Evolutionary conservation across 1,140 invertebrate species (phyloP).

Genomic region (Colletes latitarsis): DNA sequence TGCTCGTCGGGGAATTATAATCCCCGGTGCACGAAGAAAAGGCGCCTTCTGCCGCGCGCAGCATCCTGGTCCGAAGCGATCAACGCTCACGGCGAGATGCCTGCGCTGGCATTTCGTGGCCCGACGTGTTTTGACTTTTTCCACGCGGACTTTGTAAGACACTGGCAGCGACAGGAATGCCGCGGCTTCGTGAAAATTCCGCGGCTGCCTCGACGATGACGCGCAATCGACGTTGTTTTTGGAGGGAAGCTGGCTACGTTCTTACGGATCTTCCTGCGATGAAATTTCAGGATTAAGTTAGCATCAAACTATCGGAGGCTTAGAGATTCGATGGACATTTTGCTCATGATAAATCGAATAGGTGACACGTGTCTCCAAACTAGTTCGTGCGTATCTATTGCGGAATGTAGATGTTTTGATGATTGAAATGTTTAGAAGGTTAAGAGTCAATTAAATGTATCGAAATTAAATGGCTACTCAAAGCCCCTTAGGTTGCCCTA

Average conservation of each 20-base stretch:
- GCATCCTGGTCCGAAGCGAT: background rate
- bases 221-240: constrained; percentile 35
- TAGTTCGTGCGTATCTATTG: too few relatives aligned
- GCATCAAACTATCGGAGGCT: too few relatives aligned
- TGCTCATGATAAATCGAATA: too few relatives aligned
- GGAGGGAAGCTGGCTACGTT: background rate
- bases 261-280: background rate
- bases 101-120: constrained; percentile 22
- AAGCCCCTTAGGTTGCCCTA: too few relatives aligned
- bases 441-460: too few relatives aligned
- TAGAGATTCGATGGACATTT: background rate
- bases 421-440: too few relatives aligned
- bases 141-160: background rate
- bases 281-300: background rate
- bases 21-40: constrained; percentile 41
- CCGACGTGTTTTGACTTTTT: constrained; percentile 39
- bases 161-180: constrained; percentile 8
- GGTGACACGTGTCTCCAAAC: too few relatives aligned
- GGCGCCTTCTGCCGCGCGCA: constrained; percentile 34
- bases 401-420: too few relatives aligned
- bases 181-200: constrained; percentile 44
- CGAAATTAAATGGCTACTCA: too few relatives aligned
- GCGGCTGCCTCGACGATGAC: background rate
- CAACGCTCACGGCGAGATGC: background rate
- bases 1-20: constrained; percentile 49